Evolutionary conservation across 2,113 vertebrate genomes (phyloP).

Genomic region (Calypte anna): DNA sequence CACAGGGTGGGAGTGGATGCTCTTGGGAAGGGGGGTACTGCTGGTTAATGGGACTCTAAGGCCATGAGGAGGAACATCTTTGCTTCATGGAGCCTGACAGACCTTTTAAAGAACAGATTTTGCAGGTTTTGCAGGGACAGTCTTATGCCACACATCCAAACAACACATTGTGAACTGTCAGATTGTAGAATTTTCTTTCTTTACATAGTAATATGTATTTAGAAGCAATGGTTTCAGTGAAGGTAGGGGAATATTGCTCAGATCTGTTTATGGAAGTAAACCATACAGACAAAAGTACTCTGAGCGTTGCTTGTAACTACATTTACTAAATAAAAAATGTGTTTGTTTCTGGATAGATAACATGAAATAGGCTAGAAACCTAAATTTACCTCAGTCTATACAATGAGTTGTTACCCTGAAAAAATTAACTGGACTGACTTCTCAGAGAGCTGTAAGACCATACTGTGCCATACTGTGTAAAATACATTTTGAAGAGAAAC

Average conservation of each 20-base stretch:
- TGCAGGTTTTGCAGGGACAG: not conserved
- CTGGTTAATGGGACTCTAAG: not conserved
- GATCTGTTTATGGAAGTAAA: not conserved
- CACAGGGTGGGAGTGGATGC: fast-evolving
- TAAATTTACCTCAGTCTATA: not conserved
- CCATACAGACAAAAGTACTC: not conserved
- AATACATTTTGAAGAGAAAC: not conserved
- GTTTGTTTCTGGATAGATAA: not conserved
- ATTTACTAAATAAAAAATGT: not conserved
- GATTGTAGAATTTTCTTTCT: not conserved
- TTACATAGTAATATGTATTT: not conserved
- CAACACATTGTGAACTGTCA: not conserved
- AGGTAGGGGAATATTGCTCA: not conserved
- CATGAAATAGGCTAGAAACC: not conserved
- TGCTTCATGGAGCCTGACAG: not conserved
- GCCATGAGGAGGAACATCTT: fast-evolving
- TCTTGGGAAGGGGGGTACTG: too few species aligned
- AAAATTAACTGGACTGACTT: not conserved
- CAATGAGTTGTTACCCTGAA: not conserved
- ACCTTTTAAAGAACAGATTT: not conserved
- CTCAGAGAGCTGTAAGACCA: not conserved
- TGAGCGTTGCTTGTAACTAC: not conserved
- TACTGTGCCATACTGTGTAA: not conserved
- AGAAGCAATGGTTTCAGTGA: not conserved
- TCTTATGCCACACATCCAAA: not conserved